Conservation (phyloP, 2,888 invertebrate genomes). For the Neoscelio sp. region DNA sequence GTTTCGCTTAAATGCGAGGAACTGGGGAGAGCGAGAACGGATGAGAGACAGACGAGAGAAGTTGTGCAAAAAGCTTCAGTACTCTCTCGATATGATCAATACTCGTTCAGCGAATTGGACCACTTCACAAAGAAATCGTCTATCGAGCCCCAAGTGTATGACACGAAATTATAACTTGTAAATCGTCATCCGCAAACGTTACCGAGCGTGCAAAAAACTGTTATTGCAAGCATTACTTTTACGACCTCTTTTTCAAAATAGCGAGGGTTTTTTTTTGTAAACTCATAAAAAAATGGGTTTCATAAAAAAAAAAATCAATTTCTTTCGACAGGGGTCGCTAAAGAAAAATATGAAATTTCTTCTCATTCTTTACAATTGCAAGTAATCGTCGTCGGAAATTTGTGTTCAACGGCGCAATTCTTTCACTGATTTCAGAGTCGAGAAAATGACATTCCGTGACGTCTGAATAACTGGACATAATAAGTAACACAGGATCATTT, state of each 20-base stretch:
- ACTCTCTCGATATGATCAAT: conserved; percentile 54
- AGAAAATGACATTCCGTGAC: conserved; percentile 31
- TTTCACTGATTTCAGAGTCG: neutral
- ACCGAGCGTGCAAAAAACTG: conserved; percentile 15
- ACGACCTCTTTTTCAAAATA: conserved; percentile 10
- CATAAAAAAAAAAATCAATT: no score
- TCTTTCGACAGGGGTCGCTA: neutral
- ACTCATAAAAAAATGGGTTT: no score
- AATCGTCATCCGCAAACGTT: conserved; percentile 24
- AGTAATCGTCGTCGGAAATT: conserved; percentile 8
- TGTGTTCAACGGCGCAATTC: conserved; percentile 12
- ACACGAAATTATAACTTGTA: conserved; percentile 47
- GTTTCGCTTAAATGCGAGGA: conserved; percentile 45
- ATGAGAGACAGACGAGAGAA: no score
- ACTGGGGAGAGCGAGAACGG: no score
- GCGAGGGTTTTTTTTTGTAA: no score
- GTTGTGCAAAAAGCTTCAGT: conserved; percentile 42
- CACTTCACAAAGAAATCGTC: conserved; percentile 53
- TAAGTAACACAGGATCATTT: conserved; percentile 54
- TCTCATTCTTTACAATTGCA: neutral
- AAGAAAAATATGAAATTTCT: neutral
- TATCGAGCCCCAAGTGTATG: conserved; percentile 35
- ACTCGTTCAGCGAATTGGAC: conserved; percentile 37
- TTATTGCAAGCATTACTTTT: conserved; percentile 48
- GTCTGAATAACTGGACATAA: conserved; percentile 57